These are phyloP conservation scores for Ammodytes dubius DNA, from an alignment of 2,113 vertebrate genomes.

Conservation along the genomic window DNA sequence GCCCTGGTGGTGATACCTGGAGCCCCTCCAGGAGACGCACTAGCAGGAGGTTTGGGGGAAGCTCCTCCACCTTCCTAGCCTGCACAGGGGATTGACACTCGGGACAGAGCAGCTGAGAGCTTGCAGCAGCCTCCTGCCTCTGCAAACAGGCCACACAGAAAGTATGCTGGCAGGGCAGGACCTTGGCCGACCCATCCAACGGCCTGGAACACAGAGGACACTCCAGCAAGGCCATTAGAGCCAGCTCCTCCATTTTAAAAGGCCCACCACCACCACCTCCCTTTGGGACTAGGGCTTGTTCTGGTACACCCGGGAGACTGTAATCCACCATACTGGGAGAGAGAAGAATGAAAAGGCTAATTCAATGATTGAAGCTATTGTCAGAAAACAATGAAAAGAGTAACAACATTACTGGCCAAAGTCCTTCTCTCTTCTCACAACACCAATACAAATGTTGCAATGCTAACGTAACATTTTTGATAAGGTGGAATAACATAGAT, in stretches of 20 bases:
- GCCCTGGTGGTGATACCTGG: constrained; percentile 49
- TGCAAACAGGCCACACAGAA: constrained; percentile 94
- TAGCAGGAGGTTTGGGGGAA: constrained; percentile 91
- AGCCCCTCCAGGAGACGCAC: constrained; percentile 90
- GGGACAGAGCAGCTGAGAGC: constrained; percentile 89
- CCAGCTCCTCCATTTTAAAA: constrained; percentile 88
- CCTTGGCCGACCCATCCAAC: constrained; percentile 91
- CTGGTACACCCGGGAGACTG: constrained; percentile 46
- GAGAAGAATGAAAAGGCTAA: not conserved
- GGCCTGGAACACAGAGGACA: constrained; percentile 92
- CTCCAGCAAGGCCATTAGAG: constrained; percentile 89
- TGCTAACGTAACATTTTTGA: not conserved
- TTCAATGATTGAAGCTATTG: not conserved
- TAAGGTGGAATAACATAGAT: not conserved
- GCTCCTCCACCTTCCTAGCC: constrained; percentile 88
- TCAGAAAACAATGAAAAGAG: not conserved
- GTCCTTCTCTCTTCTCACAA: not conserved
- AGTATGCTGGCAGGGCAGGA: constrained; percentile 97
- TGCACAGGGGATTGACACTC: constrained; percentile 88
- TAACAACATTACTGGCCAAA: constrained; percentile 12
- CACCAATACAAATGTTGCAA: not conserved
- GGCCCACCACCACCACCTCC: constrained; percentile 18
- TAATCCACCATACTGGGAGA: constrained; percentile 65
- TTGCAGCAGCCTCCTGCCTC: constrained; percentile 83
- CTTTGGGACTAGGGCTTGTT: constrained; percentile 11